phyloP scores from a whole-genome alignment of 2,113 vertebrate genomes.

The Gopherus flavomarginatus region DNA sequence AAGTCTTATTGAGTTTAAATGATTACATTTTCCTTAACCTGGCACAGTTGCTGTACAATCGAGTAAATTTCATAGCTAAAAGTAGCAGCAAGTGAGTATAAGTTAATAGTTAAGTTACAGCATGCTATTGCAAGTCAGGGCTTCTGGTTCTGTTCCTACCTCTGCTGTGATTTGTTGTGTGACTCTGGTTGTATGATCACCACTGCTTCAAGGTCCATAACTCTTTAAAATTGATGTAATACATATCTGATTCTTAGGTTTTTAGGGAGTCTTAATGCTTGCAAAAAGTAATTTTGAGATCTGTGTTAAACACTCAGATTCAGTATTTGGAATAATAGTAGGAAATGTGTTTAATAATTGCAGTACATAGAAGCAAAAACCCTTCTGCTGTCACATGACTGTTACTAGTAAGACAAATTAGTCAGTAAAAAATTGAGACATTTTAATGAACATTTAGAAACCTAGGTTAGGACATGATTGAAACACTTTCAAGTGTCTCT shows the following conservation, averaged over 20 bases:
- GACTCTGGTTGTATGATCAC: neutral
- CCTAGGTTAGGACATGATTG: neutral
- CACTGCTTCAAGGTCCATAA: neutral
- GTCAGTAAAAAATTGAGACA: neutral
- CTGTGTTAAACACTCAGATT: neutral
- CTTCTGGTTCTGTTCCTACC: neutral
- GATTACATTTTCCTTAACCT: rapidly evolving
- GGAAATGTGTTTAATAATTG: neutral
- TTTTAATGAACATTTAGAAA: neutral
- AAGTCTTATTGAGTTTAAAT: rapidly evolving
- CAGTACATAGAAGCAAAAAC: neutral
- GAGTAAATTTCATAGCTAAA: rapidly evolving
- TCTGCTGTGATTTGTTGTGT: neutral
- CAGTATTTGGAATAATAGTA: neutral
- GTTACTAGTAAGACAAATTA: neutral
- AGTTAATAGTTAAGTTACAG: neutral
- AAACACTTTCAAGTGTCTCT: neutral
- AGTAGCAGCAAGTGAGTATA: neutral
- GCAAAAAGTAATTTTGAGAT: neutral
- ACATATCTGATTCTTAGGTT: rapidly evolving
- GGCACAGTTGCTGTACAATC: rapidly evolving
- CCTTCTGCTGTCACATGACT: rapidly evolving
- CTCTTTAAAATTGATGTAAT: neutral
- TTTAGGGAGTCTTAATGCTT: neutral
- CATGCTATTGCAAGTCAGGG: neutral